Base-by-base conservation (phyloP, 2,888 invertebrate genomes). In the Bimastos eiseni region DNA sequence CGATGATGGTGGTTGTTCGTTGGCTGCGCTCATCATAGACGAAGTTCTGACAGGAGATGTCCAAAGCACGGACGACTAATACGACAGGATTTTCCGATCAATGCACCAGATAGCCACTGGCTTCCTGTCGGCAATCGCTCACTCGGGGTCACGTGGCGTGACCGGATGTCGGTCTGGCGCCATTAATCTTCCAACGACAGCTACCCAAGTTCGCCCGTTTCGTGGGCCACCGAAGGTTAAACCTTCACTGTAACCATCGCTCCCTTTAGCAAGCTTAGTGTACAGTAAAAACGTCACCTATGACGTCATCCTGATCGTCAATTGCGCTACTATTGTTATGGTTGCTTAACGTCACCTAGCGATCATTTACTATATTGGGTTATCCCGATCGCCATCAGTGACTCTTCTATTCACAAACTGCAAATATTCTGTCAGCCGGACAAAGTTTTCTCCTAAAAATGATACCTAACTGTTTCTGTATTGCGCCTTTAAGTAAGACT, bases 51-150 rank as follows among this genome's bases (percentile, higher is more conserved):
- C 70, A n/a, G 8, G 70, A 49, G 24, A 6, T 70, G 70, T 70
- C 8, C 70, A 2, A n/a, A 8, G 70, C 70, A 11, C 8, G 1
- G 70, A 70, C 70, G 70, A 70, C 70, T 70, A 70, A 70, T 70
- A 70, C 70, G 70, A 70, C n/a, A 2, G 70, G n/a, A 70, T 70
- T 70, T 70, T 70, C 70, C n/a, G 70, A 70, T 70, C 30, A 70
- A 70, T 70, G 70, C 70, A n/a, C n/a, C 70, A n/a, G 70, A 70
- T n/a, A 70, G 30, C n/a, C n/a, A n/a, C 70, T 70, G 70, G 70
- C 70, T 70, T 70, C 70, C 70, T 70, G 70, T 70, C 30, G 70
- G 30, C 70, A n/a, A 70, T 70, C 70, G 70, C n/a, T 70, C 70
- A 70, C 70, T 70, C n/a, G 70, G 70, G 70, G 70, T 70, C 70